Evolutionary conservation across 2,113 vertebrate genomes (phyloP).

Genomic region (Atherinomorus stipes): DNA sequence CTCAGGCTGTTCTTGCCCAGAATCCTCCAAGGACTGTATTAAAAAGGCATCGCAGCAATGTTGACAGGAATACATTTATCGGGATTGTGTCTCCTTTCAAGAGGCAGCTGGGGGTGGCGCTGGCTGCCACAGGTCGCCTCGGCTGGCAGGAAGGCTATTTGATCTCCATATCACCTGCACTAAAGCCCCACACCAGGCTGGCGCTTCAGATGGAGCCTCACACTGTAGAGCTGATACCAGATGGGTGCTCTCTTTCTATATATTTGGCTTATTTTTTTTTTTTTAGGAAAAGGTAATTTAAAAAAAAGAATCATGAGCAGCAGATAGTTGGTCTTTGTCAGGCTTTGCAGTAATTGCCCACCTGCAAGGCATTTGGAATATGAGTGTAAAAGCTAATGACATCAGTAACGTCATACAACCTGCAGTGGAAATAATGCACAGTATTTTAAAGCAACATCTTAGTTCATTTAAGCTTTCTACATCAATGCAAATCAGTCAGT

Average conservation of each 20-base stretch:
- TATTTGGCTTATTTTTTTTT: background rate
- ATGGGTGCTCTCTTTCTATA: background rate
- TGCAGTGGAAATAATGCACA: background rate
- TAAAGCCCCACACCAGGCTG: slow-evolving; percentile 45
- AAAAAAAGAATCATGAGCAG: too few species aligned
- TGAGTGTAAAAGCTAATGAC: slow-evolving; percentile 44
- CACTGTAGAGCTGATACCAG: background rate
- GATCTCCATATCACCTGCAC: slow-evolving; percentile 70
- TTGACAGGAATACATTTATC: slow-evolving; percentile 86
- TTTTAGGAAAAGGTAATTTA: background rate
- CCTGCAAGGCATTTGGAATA: slow-evolving; percentile 28
- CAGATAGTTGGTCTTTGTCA: slow-evolving; percentile 17
- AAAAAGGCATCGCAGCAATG: slow-evolving; percentile 81
- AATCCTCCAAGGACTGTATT: slow-evolving; percentile 80
- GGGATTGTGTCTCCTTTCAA: slow-evolving; percentile 83
- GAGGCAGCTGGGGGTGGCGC: slow-evolving; percentile 74
- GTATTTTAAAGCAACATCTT: slow-evolving; percentile 28
- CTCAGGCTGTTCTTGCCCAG: slow-evolving; percentile 70
- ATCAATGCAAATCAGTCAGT: slow-evolving; percentile 16
- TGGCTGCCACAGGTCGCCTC: slow-evolving; percentile 68
- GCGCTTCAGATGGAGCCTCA: slow-evolving; percentile 36
- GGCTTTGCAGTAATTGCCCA: too few species aligned
- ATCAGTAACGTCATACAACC: slow-evolving; percentile 16
- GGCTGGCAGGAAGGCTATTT: slow-evolving; percentile 65
- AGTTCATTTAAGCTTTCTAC: slow-evolving; percentile 20